Percentiles rank a stretch among this genome's conserved stretches.
These are phyloP conservation scores for Gymnothorax reevesii DNA, from an alignment of 2,797 vertebrate species.

Conservation along the genomic window DNA sequence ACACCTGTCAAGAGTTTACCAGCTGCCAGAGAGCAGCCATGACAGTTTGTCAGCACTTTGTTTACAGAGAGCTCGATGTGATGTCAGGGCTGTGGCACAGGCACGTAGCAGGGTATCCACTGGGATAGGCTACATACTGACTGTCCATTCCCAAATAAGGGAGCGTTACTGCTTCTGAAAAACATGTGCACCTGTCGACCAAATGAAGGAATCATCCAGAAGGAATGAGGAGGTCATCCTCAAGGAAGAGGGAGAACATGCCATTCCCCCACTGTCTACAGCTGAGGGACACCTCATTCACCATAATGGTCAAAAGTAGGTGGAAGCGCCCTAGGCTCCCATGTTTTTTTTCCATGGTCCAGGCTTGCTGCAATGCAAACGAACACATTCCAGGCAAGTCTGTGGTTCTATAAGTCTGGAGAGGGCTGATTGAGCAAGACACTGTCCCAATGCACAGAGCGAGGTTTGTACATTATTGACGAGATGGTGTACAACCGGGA, in stretches of 20 bases:
- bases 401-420: no score
- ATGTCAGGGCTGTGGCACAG: conserved; percentile 27
- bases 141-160: conserved; percentile 31
- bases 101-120: conserved; percentile 24
- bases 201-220: conserved; percentile 34
- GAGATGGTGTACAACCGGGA: no score
- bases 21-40: conserved; percentile 35
- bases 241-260: conserved; percentile 18
- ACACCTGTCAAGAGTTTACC: conserved; percentile 40
- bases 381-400: no score
- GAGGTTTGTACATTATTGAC: no score
- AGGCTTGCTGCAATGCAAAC: no score
- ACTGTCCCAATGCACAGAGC: no score
- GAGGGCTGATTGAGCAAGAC: no score
- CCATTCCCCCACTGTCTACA: neutral
- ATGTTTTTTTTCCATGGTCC: no score
- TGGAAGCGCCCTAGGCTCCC: no score
- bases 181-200: conserved; percentile 49
- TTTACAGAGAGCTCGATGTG: conserved; percentile 20
- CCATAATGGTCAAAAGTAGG: no score
- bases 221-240: neutral
- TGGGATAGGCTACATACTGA: conserved; percentile 28
- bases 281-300: neutral
- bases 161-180: neutral
- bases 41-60: conserved; percentile 18